Base-by-base conservation (phyloP, 2,888 invertebrate species). In the Adineta ricciae region DNA sequence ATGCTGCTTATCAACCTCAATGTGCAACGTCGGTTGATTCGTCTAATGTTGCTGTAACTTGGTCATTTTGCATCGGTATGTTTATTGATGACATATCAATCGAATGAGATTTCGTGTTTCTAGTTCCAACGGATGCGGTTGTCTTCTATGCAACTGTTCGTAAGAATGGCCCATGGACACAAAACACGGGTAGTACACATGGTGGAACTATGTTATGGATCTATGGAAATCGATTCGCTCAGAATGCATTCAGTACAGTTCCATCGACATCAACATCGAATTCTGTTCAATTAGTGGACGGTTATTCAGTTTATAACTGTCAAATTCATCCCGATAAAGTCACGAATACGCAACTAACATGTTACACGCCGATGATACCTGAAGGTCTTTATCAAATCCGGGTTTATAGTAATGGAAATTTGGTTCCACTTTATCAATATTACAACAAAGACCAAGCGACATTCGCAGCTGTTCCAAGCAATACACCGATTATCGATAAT, bases 141-240 rank as follows among this genome's bases (percentile, higher is more conserved):
- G 49, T 85, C 41, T 36, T 21, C 24, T 78, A 49, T 52, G 78
- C 72, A 24, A 83, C 83, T 0, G 56, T 64, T 41, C 41, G 83
- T 8, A 85, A 85, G 83, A n/a, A n/a, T 84, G 85, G 85, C 27
- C n/a, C 21, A 7, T 64, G 19, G 19, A 38, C 3, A 11, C 9
- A 50, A 14, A 85, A 85, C 11, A 16, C 52, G 14, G 64, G 72
- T 16, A 85, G 85, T 78, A 27, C 11, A 3, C 64, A 85, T 49
- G 85, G 85, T 54, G 85, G 83, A 16, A 83, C 83, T 19, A 50
- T 85, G 73, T 16, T 85, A 19, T 85, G 85, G 85, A 85, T 85
- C 8, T 83, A 83, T 41, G 85, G 85, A 27, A 50, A 21, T 72
- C 83, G 85, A 27, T 85, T 85, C 54, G 85, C 83, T 3, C n/a